Evolutionary conservation across 2,888 invertebrate genomes (phyloP), one percentile per base, ranked within the genome.

Genomic region (Tanypteryx hageni): DNA sequence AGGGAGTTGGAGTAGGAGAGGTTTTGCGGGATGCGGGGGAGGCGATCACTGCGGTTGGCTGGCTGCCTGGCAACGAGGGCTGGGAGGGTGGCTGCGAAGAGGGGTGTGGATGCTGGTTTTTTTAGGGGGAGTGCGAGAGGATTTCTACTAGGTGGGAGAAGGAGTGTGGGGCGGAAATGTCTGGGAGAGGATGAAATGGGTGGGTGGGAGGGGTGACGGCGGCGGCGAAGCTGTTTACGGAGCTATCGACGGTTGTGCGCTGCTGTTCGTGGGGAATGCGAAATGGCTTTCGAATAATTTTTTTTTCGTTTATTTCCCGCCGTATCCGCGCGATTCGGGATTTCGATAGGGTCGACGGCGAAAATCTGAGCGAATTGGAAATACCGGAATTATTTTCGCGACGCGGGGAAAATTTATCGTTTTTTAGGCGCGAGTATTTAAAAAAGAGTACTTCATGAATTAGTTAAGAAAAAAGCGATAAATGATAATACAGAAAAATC

Each of bases 51-150:
- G 68, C 68, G 68, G 68, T 27, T 27, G 76, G 14, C 22, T 76
- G 76, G 14, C 76, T 76, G 76, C 76, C 27, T 76, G 76, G 76
- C 76, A 76, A 76, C 76, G 76, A 22, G 27, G 76, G 10, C 76
- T 27, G 27, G 76, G 27, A 76, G 76, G 27, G 76, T 44, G 44
- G 76, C 13, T 27, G 76, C 76, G 76, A 76, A 76, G 76, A 5
- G 5, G 44, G 1, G 44, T 44, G 44, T 44, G 44, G 44, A 44
- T 44, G 44, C 44, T 22, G 76, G 27, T 22, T 22, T 27, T 76
- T 76, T 76, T 14, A 0, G 7, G 11, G 68, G 68, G 68, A 68
- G 68, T 68, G 68, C 18, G n/a, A 68, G 68, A 27, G 76, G 76
- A 76, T 27, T 22, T 22, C 22, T 22, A 5, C 22, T 27, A 27